These are phyloP conservation scores for Asteroscopus sphinx DNA, from an alignment of 2,888 invertebrate species.

Conservation along the genomic window DNA sequence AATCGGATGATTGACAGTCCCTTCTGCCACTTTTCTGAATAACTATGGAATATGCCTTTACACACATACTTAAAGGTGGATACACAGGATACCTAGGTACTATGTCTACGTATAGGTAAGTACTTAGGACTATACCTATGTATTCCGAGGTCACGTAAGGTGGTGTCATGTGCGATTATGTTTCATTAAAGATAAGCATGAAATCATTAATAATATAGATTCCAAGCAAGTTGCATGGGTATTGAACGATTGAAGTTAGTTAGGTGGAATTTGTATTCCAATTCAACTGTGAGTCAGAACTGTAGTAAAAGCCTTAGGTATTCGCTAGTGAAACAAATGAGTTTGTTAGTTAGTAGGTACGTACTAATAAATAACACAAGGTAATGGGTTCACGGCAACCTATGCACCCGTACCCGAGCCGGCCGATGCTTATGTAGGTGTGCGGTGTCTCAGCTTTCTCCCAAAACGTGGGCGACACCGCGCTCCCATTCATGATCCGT, in stretches of 20 bases:
- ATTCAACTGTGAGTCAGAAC: slow-evolving; percentile 29
- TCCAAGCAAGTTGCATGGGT: too few species aligned
- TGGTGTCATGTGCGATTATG: too few species aligned
- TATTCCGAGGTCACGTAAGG: too few species aligned
- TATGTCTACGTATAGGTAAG: too few species aligned
- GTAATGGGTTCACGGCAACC: slow-evolving; percentile 45
- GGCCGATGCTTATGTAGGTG: slow-evolving; percentile 59
- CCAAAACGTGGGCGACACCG: slow-evolving; percentile 80
- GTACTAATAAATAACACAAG: slow-evolving; percentile 41
- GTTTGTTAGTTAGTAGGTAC: slow-evolving; percentile 32
- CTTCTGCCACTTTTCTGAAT: too few species aligned
- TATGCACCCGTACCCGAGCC: slow-evolving; percentile 25
- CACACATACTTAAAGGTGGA: too few species aligned
- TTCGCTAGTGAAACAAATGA: slow-evolving; percentile 25
- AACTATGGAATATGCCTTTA: too few species aligned
- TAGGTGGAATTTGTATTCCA: slow-evolving; percentile 1
- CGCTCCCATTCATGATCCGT: slow-evolving; percentile 77
- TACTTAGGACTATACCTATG: too few species aligned
- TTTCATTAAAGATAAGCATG: neutral
- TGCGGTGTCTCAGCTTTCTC: slow-evolving; percentile 75
- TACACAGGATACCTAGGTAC: too few species aligned
- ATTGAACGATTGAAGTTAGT: neutral
- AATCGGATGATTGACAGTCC: too few species aligned
- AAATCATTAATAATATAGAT: slow-evolving; percentile 18
- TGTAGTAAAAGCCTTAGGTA: slow-evolving; percentile 12